These are phyloP conservation scores for Eupithecia vulgata DNA, from an alignment of 2,888 invertebrate genomes.

Conservation along the genomic window DNA sequence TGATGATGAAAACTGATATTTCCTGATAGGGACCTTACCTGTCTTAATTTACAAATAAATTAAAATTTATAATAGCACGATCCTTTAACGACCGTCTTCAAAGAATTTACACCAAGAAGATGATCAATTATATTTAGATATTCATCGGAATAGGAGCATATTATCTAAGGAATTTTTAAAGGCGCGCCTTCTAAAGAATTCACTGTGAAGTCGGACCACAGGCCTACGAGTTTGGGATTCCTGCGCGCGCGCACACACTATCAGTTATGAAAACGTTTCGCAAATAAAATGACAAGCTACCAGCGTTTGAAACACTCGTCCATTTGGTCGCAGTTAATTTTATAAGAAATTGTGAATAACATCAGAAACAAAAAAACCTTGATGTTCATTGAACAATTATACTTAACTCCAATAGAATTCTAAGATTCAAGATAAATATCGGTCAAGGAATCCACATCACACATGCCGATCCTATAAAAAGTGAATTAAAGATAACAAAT, in stretches of 20 bases:
- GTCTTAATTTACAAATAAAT: background rate
- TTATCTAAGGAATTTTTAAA: slow-evolving; percentile 55
- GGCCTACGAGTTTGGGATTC: slow-evolving; percentile 51
- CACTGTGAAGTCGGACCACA: slow-evolving; percentile 49
- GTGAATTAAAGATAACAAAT: slow-evolving; percentile 65
- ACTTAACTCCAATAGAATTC: slow-evolving; percentile 55
- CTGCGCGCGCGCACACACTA: slow-evolving; percentile 50
- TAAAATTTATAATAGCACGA: background rate
- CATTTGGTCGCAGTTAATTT: background rate
- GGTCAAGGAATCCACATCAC: slow-evolving; percentile 72
- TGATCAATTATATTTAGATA: slow-evolving; percentile 12
- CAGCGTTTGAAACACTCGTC: background rate
- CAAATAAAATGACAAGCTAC: slow-evolving; percentile 47
- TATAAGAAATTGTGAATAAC: background rate
- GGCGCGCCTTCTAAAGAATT: slow-evolving; percentile 48
- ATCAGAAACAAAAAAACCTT: slow-evolving; percentile 47
- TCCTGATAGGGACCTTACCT: background rate
- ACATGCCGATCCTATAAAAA: slow-evolving; percentile 68
- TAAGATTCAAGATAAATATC: slow-evolving; percentile 61
- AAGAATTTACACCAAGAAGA: background rate
- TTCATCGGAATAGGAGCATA: slow-evolving; percentile 39
- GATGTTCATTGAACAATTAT: slow-evolving; percentile 60
- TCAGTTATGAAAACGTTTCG: slow-evolving; percentile 45
- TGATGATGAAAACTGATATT: background rate
- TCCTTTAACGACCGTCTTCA: background rate